Base-by-base conservation (phyloP, 2,113 vertebrate genomes). In the Pseudolaguvia tuberculata region DNA sequence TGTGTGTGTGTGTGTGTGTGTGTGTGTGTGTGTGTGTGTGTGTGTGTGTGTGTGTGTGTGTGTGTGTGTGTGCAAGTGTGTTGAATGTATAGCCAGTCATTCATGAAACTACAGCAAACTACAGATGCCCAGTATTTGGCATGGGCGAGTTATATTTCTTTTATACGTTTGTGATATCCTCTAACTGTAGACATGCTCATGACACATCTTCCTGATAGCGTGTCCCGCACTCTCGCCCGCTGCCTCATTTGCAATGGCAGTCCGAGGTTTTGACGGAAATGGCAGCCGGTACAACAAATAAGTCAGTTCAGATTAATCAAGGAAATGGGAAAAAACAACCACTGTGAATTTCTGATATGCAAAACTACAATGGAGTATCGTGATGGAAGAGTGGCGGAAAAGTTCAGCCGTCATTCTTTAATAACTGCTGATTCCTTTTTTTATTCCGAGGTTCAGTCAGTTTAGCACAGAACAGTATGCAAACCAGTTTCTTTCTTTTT, bases 331-430 rank as follows among this genome's bases (percentile, higher is more conserved):
- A 78, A 78, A 57, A 61, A 48, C 51, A 70, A 39, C 23, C 75
- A 39, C 35, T 61, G 31, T 35, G 1, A 29, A 48, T 53, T 61
- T 78, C 58, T 78, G 79, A 81, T 81, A 78, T 81, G 79, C 75
- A 81, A 81, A 63, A 35, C 58, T 53, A 14, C 21, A 52, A 10
- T 18, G 27, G 17, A 55, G n/a, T 61, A 66, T 75, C 50, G 21
- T 8, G 53, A 78, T 70, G 18, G 21, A 53, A 51, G 65, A n/a
- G 58, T 27, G 20, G 9, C 63, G 50, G 66, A 72, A 78, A 78
- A 75, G 59, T 21, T n/a, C 76, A 21, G 10, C 23, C 50, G 61
- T 68, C 70, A 55, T 81, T 81, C 79, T 78, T 76, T 76, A 81
- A 78, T 78, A 72, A 76, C 76, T 76, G 61, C 25, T n/a, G n/a